Base-by-base conservation (phyloP, 1,140 invertebrate genomes). In the Pomacea maculata region DNA sequence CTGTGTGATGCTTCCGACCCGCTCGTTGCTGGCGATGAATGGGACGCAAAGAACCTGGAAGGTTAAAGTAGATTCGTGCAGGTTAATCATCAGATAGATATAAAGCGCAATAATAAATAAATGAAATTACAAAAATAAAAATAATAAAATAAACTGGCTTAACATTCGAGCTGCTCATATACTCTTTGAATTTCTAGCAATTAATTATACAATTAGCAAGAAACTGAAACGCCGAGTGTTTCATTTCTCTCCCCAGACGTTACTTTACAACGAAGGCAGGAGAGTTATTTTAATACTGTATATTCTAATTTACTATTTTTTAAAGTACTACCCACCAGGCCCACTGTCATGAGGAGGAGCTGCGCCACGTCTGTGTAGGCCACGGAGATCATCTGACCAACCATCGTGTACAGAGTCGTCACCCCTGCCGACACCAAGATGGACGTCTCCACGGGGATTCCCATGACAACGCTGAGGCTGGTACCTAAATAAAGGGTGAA, bases 1-100 rank as follows among this genome's bases (percentile, higher is more conserved):
- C 72, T 64, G 34, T 21, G 96, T 92, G 1, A 96, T 94, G 80
- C 94, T 93, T 0, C 86, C 87, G 14, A 98, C 96, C 85, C 95
- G 94, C 14, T 95, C 93, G 92, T 98, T 95, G 75, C 93, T 93
- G 94, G 97, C 95, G 5, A 97, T 96, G 89, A 98, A 99, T 1
- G 98, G 98, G 75, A 99, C 96, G 88, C 97, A 97, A 93, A 99
- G 95, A 96, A 97, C 98, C 92, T 96, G 81, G 17, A 92, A 90
- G 34, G 71, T 73, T 45, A 45, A 45, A 45, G 34, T 45, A 45
- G 34, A 45, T 6, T 45, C 34, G 34, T 45, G 34, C 1, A 45
- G 34, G 34, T 45, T 45, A 45, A 45, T 45, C 34, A 45, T 45
- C 34, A 1, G 34, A 45, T 45, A 45, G 34, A 45, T 11, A 29